phyloP scores from a whole-genome alignment of 1,140 invertebrate species.

The Stenopsyche tienmushanensis region DNA sequence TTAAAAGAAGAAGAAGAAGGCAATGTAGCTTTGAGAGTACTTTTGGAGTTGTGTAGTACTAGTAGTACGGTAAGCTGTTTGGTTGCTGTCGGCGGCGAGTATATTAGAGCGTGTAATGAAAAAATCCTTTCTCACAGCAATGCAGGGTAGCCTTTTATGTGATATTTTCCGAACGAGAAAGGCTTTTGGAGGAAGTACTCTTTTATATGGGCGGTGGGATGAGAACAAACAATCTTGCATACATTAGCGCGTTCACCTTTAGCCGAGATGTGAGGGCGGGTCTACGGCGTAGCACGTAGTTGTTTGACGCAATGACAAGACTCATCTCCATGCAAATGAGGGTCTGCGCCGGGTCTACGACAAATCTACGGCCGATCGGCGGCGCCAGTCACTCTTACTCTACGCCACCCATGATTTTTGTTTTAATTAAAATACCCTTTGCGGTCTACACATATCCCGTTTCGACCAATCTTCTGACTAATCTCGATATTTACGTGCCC shows the following conservation, averaged over 20 bases:
- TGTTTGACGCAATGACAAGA: conserved; percentile 33
- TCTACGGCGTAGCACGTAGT: conserved; percentile 25
- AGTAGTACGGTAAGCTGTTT: no score
- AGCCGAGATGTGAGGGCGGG: not conserved
- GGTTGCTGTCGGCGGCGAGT: no score
- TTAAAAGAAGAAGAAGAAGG: no score
- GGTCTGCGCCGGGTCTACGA: conserved; percentile 5
- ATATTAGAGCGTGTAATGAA: no score
- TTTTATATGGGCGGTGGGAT: not conserved
- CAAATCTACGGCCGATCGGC: conserved; percentile 23
- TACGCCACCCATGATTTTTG: conserved; percentile 6
- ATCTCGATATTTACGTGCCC: no score
- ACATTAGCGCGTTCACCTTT: conserved; percentile 31
- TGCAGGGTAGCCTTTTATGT: conserved; percentile 1
- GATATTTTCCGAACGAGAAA: conserved; percentile 19
- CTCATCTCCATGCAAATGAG: conserved; percentile 35
- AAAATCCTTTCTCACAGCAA: no score
- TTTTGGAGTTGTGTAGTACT: no score
- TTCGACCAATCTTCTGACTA: no score
- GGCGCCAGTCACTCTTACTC: no score
- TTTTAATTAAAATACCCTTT: conserved; percentile 31
- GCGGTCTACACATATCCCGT: no score
- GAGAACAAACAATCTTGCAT: conserved; percentile 32
- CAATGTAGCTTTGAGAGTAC: no score
- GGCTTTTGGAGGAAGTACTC: conserved; percentile 12